Conservation (phyloP, 2,888 invertebrate species). For the Mayetiola destructor region DNA sequence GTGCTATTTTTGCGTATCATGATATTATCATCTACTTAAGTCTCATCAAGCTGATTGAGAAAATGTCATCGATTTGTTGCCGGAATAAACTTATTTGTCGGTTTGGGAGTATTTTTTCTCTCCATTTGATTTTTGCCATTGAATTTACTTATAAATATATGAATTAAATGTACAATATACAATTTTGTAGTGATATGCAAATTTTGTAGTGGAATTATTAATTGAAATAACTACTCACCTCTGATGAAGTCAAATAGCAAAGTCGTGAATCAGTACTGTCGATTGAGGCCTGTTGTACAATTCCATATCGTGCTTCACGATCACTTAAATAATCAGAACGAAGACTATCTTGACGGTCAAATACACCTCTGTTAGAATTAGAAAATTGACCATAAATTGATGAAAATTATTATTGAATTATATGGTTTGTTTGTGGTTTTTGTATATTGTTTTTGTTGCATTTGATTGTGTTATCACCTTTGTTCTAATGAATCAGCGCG, state of each 20-base stretch:
- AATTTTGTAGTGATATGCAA: too few relatives aligned
- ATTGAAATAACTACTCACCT: slow-evolving; percentile 51
- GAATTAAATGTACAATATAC: too few relatives aligned
- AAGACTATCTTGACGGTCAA: slow-evolving; percentile 79
- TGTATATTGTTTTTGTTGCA: neutral
- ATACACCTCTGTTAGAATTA: slow-evolving; percentile 54
- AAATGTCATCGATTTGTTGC: too few relatives aligned
- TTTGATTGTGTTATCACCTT: slow-evolving; percentile 43
- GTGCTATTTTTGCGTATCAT: too few relatives aligned
- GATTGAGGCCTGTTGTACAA: slow-evolving; percentile 85
- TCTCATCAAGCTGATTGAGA: too few relatives aligned
- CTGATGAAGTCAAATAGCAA: slow-evolving; percentile 87
- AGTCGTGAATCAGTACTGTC: slow-evolving; percentile 88
- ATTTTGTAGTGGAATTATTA: too few relatives aligned
- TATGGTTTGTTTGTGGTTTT: too few relatives aligned
- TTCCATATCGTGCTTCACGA: slow-evolving; percentile 72
- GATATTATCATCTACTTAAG: too few relatives aligned
- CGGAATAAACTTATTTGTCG: too few relatives aligned
- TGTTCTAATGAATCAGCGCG: slow-evolving; percentile 76
- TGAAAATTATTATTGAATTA: slow-evolving; percentile 12
- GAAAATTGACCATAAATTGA: slow-evolving; percentile 13
- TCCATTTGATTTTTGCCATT: too few relatives aligned
- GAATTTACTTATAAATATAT: too few relatives aligned
- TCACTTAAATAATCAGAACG: slow-evolving; percentile 83
- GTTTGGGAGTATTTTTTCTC: too few relatives aligned